Evolutionary conservation across 2,113 vertebrate genomes (phyloP), one percentile per base, ranked within the genome.

Genomic region (Capricornis sumatraensis): DNA sequence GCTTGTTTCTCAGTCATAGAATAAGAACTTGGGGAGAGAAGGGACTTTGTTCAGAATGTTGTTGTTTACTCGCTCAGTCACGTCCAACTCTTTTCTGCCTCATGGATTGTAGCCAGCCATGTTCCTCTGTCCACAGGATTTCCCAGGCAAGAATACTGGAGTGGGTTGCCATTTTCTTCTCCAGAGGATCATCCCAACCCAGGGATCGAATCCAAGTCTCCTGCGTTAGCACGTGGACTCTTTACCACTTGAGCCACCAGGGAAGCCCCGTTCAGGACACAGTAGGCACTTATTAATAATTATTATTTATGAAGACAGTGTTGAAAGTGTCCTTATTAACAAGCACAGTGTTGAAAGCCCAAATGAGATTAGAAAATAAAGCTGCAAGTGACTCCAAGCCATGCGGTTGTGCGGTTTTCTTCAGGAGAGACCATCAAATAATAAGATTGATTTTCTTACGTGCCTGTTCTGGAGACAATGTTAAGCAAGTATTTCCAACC

Each of bases 291-390:
- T 19, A 30, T 25, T 33, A 58, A 47, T 50, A 21, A 50, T 2
- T 36, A 62, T 76, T 89, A 93, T 53, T 67, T 82, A 12, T 87
- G 53, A 91, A 43, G 21, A 43, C 6, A 17, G 33, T 9, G 30
- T 30, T n/a, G 60, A 97, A 89, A 95, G 21, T 89, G 79, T 28
- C 78, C 76, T 87, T 67, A 81, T 43, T 28, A 79, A 45, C 71
- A 67, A 96, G 62, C 28, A 45, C 45, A 52, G 30, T 16, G n/a
- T 16, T 47, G 43, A 97, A 93, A 91, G 43, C 25, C 33, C 89
- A 86, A 5, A 2, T 30, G 83, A 95, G 87, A 43, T 91, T 43
- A 93, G 95, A 91, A 92, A 96, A 85, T 58, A 50, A 86, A 89
- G 52, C 25, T 16, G 5, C 64, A 15, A 15, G 30, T 6, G 47